A percentile compares a stretch with the other conserved stretches of the same genome.
Conservation (phyloP, 2,113 vertebrate genomes). For the Mastomys natalensis region DNA sequence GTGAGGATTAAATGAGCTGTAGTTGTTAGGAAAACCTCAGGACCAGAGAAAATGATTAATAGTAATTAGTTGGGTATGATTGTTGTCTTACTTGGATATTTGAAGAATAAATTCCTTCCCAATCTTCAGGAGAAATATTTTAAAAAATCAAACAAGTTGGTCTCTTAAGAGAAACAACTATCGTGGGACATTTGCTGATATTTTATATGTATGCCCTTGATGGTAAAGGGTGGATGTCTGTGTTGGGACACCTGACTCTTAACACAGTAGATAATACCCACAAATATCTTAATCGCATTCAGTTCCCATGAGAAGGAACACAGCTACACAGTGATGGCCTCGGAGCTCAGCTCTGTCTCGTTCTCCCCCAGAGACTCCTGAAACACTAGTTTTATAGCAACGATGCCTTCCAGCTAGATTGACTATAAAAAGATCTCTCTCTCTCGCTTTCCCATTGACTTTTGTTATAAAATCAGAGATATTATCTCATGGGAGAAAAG, state of each 20-base stretch:
- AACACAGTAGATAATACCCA: not conserved
- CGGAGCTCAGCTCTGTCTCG: not conserved
- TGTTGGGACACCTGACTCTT: not conserved
- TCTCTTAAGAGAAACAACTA: not conserved
- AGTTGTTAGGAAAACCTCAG: conserved; percentile 1
- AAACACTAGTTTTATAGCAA: conserved; percentile 37
- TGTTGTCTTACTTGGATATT: conserved; percentile 23
- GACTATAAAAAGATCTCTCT: conserved; percentile 60
- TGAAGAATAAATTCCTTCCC: not conserved
- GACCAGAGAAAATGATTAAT: not conserved
- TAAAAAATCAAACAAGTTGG: not conserved
- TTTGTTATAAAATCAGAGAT: conserved; percentile 54
- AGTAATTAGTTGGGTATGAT: not conserved
- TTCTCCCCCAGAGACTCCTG: conserved; percentile 53
- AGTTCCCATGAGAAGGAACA: not conserved
- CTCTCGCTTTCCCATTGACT: conserved; percentile 40
- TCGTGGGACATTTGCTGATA: not conserved
- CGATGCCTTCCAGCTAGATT: conserved; percentile 64
- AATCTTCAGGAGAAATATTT: not conserved
- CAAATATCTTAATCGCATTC: not conserved
- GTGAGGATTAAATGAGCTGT: not conserved
- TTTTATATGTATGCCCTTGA: not conserved
- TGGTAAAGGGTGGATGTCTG: not conserved
- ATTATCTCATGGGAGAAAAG: conserved; percentile 39
- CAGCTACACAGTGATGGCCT: not conserved